Conservation (phyloP, 2,113 vertebrate genomes). For the Scatophagus argus region DNA sequence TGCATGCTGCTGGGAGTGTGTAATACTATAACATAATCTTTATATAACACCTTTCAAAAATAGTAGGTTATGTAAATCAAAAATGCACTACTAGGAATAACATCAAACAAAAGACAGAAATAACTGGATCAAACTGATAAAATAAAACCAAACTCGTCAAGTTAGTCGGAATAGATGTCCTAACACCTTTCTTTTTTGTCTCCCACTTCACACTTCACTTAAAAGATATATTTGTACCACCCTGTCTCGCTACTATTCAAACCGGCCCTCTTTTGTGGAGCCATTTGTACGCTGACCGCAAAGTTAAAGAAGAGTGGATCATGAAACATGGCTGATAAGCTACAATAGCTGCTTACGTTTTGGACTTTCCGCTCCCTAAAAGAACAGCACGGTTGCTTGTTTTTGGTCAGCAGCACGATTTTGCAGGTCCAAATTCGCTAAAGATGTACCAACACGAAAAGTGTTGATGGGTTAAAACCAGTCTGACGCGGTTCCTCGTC, state of each 20-base stretch:
- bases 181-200: not conserved
- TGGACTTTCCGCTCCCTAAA: not conserved
- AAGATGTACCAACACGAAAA: too few species aligned
- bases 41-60: slow-evolving; percentile 30
- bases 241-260: too few species aligned
- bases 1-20: slow-evolving; percentile 49
- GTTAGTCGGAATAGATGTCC: not conserved
- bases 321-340: not conserved
- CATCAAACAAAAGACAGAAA: not conserved
- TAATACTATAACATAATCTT: slow-evolving; percentile 49
- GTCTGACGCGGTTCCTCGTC: not conserved
- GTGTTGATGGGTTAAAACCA: not conserved
- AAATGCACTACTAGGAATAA: not conserved
- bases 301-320: not conserved
- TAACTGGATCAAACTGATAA: not conserved
- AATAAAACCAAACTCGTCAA: not conserved
- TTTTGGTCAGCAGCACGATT: too few species aligned
- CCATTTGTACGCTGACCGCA: not conserved
- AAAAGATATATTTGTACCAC: too few species aligned
- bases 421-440: too few species aligned
- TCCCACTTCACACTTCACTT: too few species aligned
- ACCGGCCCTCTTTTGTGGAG: not conserved
- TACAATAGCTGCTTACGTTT: not conserved
- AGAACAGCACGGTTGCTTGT: too few species aligned
- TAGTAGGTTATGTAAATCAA: not conserved